Evolutionary conservation across 2,888 invertebrate genomes (phyloP).

Genomic region (Microchrysa polita): DNA sequence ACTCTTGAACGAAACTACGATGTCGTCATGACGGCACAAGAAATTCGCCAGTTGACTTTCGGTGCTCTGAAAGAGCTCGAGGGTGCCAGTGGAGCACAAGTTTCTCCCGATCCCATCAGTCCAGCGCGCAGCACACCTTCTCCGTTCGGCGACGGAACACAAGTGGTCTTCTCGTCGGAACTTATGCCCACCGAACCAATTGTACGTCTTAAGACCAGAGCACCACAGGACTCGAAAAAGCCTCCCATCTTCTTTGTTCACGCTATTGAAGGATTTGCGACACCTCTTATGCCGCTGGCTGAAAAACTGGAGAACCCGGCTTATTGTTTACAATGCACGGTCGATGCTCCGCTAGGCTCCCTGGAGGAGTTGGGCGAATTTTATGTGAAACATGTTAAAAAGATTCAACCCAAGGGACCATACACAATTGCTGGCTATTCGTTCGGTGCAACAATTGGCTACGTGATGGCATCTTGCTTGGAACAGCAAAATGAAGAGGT

Average conservation of each 20-base stretch:
- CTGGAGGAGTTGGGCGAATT: constrained; percentile 77
- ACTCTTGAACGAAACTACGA: constrained; percentile 93
- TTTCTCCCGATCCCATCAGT: constrained; percentile 53
- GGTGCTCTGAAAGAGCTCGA: constrained; percentile 72
- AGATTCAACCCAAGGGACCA: constrained; percentile 81
- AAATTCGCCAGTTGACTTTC: constrained; percentile 87
- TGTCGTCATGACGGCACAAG: constrained; percentile 87
- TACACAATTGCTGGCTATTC: constrained; percentile 94
- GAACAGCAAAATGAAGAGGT: constrained; percentile 68
- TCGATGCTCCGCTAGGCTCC: constrained; percentile 76
- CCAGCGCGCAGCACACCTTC: constrained; percentile 54
- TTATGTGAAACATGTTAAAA: constrained; percentile 78
- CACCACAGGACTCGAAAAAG: constrained; percentile 60
- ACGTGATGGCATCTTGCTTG: constrained; percentile 91
- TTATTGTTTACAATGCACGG: constrained; percentile 90
- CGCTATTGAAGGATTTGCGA: constrained; percentile 89
- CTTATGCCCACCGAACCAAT: constrained; percentile 80
- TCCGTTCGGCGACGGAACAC: constrained; percentile 65
- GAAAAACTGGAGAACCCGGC: constrained; percentile 78
- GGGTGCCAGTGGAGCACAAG: constrained; percentile 53
- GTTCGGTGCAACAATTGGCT: constrained; percentile 93
- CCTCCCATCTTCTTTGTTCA: constrained; percentile 76
- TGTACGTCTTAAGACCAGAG: constrained; percentile 73
- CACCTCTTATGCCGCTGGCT: constrained; percentile 77
- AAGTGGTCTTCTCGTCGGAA: constrained; percentile 70